Conservation (phyloP, 1,140 invertebrate genomes). For the Solenopsis fugax region DNA sequence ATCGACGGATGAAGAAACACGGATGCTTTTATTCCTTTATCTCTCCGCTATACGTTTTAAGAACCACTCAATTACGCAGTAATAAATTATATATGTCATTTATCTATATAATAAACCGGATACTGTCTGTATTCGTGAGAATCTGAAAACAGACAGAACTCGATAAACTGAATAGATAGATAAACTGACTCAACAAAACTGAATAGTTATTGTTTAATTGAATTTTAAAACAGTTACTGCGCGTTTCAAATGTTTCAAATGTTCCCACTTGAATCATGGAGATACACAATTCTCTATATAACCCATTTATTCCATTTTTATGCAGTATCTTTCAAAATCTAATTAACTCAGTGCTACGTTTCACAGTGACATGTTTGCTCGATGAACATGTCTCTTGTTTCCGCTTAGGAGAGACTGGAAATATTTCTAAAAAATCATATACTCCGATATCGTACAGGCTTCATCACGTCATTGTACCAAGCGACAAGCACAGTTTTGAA, state of each 20-base stretch:
- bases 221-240: not conserved
- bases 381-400: not conserved
- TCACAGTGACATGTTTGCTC: not conserved
- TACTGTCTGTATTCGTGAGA: not conserved
- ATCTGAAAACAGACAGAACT: not conserved
- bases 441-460: not conserved
- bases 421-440: not conserved
- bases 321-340: not conserved
- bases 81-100: not conserved
- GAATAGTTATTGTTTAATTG: not conserved
- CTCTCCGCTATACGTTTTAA: not conserved
- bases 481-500: slow-evolving; percentile 35
- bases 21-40: not conserved
- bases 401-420: not conserved
- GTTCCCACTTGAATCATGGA: not conserved
- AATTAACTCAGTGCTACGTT: not conserved
- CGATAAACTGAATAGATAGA: not conserved
- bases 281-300: not conserved
- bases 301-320: not conserved
- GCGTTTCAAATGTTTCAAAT: not conserved
- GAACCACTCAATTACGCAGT: not conserved
- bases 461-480: slow-evolving; percentile 1
- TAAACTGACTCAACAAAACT: not conserved
- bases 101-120: not conserved
- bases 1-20: not conserved